A percentile compares a stretch with the other conserved stretches of the same genome.
Evolutionary conservation across 1,140 invertebrate species (phyloP).

Genomic region (Drosophila suzukii): DNA sequence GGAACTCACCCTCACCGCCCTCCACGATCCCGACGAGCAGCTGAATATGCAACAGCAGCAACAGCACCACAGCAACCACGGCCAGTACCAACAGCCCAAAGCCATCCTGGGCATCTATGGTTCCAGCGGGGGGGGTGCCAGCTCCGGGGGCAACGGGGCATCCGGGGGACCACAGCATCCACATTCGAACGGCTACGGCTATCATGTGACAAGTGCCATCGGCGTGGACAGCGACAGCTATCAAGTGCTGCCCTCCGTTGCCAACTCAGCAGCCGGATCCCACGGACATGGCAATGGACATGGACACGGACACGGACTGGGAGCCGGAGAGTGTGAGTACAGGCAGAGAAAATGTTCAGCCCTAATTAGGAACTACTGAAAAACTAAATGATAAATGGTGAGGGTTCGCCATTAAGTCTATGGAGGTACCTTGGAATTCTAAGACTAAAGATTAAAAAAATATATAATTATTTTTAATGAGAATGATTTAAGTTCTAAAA

Average conservation of each 20-base stretch:
- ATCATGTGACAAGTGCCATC: slow-evolving; percentile 84
- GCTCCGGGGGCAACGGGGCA: slow-evolving; percentile 9
- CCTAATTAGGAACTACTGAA: neutral
- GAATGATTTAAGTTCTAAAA: too few relatives aligned
- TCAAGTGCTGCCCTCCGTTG: slow-evolving; percentile 80
- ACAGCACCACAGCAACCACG: slow-evolving; percentile 58
- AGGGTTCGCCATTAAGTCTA: too few relatives aligned
- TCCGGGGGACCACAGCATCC: slow-evolving; percentile 24
- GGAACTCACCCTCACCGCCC: slow-evolving; percentile 74
- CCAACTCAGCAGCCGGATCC: slow-evolving; percentile 37
- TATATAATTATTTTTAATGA: too few relatives aligned
- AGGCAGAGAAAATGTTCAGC: neutral
- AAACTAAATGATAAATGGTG: neutral
- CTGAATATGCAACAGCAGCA: slow-evolving; percentile 75
- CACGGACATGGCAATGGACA: slow-evolving; percentile 44
- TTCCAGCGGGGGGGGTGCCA: slow-evolving; percentile 29
- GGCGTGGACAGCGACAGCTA: slow-evolving; percentile 81
- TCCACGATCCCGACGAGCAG: slow-evolving; percentile 79
- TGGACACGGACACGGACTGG: slow-evolving; percentile 33
- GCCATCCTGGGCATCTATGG: slow-evolving; percentile 60
- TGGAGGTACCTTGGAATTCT: too few relatives aligned
- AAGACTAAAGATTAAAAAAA: too few relatives aligned
- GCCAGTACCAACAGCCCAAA: slow-evolving; percentile 56
- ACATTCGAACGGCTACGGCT: slow-evolving; percentile 79
- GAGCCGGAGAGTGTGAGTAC: slow-evolving; percentile 75